Base-by-base conservation (phyloP, 2,888 invertebrate genomes). In the Schizaphis graminum region DNA sequence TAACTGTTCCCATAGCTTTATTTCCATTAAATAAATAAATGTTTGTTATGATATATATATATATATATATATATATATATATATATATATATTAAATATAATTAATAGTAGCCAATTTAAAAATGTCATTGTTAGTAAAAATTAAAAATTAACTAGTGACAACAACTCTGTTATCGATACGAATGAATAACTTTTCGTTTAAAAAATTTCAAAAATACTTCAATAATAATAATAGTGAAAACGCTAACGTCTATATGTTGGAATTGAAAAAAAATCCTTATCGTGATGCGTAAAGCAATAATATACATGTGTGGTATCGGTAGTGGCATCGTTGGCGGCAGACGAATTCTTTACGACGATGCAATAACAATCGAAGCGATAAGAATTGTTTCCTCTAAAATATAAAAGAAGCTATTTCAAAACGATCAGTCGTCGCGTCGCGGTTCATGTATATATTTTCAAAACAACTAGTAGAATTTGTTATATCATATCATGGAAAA, bases 391-490 rank as follows among this genome's bases (percentile, higher is more conserved):
- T 13, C 13, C 0, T 26, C 16, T 28, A 28, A 57, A 10, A 13
- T 57, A 91, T 86, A 61, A 91, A 86, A 91, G n/a, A 86, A 47
- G 47, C 47, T 47, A 86, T 86, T 91, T 77, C 26, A 57, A 35
- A 91, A 86, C n/a, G 35, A 57, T 90, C 90, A 67, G 61, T 8
- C 21, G 53, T 21, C 21, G 53, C 3, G 21, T 77, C 77, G 21
- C 8, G 35, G 16, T 21, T 67, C 21, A 16, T 67, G n/a, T 67
- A 35, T 35, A 35, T 77, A 77, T 77, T 35, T 77, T 41, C 7
- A 35, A 77, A 77, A 21, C 35, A 77, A 77, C 77, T 35, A 77
- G 67, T 67, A n/a, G n/a, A n/a, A 67, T 67, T 16, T n/a, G n/a
- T n/a, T 77, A 53, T 53, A 67, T n/a, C 21, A 0, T 16, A 67